Percentiles rank a stretch among this genome's conserved stretches.
These are phyloP conservation scores for Craterocephalus amniculus DNA, from an alignment of 2,797 vertebrate genomes.

Conservation along the genomic window DNA sequence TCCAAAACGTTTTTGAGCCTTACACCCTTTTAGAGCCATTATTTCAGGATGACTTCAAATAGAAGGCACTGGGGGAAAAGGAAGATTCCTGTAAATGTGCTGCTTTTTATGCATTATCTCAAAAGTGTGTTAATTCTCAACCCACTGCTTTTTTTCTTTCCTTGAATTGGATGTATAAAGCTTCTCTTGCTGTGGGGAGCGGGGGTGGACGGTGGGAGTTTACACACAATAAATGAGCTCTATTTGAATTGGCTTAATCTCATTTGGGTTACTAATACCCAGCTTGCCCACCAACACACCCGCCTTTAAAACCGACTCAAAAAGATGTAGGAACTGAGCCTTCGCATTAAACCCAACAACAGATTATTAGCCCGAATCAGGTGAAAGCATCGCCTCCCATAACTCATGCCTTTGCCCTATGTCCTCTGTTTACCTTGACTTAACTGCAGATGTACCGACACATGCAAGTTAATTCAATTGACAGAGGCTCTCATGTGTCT, in stretches of 20 bases:
- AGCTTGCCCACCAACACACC: slow-evolving; percentile 34
- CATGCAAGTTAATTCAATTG: slow-evolving; percentile 21
- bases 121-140: slow-evolving; percentile 39
- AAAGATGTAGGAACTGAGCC: slow-evolving; percentile 33
- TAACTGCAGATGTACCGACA: slow-evolving; percentile 36
- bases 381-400: slow-evolving; percentile 19
- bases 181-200: slow-evolving; percentile 24
- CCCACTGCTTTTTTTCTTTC: slow-evolving; percentile 23
- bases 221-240: slow-evolving; percentile 58
- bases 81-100: background rate
- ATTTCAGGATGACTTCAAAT: slow-evolving; percentile 14
- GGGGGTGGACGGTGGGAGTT: slow-evolving; percentile 51
- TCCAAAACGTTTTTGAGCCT: background rate
- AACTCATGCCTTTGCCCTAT: slow-evolving; percentile 20
- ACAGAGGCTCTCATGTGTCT: slow-evolving; percentile 25
- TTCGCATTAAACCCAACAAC: slow-evolving; percentile 18
- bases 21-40: background rate
- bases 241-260: slow-evolving; percentile 65
- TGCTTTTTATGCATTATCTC: slow-evolving; percentile 33
- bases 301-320: slow-evolving; percentile 34
- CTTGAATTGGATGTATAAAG: slow-evolving; percentile 47
- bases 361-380: slow-evolving; percentile 26
- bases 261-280: slow-evolving; percentile 59
- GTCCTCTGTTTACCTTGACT: slow-evolving; percentile 31
- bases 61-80: slow-evolving; percentile 1